Base-by-base conservation (phyloP, 1,140 invertebrate species). In the Drosophila carrolli region DNA sequence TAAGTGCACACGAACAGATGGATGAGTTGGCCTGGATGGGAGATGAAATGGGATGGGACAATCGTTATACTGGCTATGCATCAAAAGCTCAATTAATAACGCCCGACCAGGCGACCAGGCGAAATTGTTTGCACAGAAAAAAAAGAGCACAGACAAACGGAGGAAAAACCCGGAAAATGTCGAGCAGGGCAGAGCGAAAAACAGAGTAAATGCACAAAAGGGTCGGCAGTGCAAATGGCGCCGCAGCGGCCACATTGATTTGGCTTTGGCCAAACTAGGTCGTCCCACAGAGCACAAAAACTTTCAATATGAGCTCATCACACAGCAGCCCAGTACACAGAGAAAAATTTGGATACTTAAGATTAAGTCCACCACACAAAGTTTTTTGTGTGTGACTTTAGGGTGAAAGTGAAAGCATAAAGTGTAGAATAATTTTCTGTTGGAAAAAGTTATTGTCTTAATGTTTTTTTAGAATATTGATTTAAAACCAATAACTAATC, bases 271-370 rank as follows among this genome's bases (percentile, higher is more conserved):
- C 78, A 70, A 86, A 83, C 82, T 86, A 88, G 83, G 82, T 86
- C 82, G 82, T 56, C 57, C 73, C 61, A 76, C 54, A 58, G 61
- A 85, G 74, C 60, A 75, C 51, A 86, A 84, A 76, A 83, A 80
- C 83, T 86, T 88, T 86, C 82, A 85, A 85, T 85, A 85, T 85
- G 82, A 85, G 82, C 82, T 85, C 82, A 84, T 84, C 81, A 84
- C 62, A 10, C 65, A 68, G 65, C 61, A 66, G 47, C 65, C 54
- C 48, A 55, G 14, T 37, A 19, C 50, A 53, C 35, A 57, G 41
- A 40, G 14, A 53, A 9, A 35, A 40, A 60, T 13, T 32, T 4
- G 23, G 4, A 23, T 23, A 23, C 23, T 3, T 23, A 23, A 23
- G 23, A 23, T 23, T 4, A 23, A 2, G 19, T 2, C 19, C 19